phyloP scores from a whole-genome alignment of 2,888 invertebrate species.

The Trisateles emortualis region DNA sequence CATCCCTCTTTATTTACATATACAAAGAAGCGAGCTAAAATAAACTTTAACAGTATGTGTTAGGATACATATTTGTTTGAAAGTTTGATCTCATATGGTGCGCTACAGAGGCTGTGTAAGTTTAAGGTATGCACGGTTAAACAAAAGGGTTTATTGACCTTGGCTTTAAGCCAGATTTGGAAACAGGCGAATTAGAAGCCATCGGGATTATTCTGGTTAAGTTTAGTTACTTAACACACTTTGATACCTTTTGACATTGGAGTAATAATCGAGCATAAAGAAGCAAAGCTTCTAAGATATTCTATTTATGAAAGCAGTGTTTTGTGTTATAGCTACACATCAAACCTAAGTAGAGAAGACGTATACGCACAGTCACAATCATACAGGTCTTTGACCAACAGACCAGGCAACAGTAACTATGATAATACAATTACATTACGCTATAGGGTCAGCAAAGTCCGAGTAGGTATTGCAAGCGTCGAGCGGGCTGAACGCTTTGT shows the following conservation, averaged over 20 bases:
- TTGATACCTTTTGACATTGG: conserved; percentile 29
- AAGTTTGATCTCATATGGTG: conserved; percentile 46
- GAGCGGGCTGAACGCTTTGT: no score
- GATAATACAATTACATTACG: no score
- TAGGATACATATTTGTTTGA: conserved; percentile 63
- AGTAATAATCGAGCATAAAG: conserved; percentile 10
- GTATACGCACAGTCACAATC: no score
- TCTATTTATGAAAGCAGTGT: no score
- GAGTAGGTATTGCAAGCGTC: no score
- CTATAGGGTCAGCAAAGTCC: no score
- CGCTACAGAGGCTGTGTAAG: conserved; percentile 59
- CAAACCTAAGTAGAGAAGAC: no score
- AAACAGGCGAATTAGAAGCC: conserved; percentile 67
- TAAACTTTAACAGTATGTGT: conserved; percentile 54
- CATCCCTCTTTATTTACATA: conserved; percentile 78
- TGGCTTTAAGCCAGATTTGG: conserved; percentile 77
- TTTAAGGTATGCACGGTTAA: conserved; percentile 65
- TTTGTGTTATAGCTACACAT: no score
- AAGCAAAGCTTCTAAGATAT: no score
- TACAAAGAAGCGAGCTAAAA: conserved; percentile 52
- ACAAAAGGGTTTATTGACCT: conserved; percentile 80
- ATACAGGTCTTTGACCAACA: no score
- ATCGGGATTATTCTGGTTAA: conserved; percentile 61
- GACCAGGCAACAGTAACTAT: no score
- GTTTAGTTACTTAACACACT: conserved; percentile 34